Conservation (phyloP, 1,140 invertebrate species). For the Ruditapes philippinarum region DNA sequence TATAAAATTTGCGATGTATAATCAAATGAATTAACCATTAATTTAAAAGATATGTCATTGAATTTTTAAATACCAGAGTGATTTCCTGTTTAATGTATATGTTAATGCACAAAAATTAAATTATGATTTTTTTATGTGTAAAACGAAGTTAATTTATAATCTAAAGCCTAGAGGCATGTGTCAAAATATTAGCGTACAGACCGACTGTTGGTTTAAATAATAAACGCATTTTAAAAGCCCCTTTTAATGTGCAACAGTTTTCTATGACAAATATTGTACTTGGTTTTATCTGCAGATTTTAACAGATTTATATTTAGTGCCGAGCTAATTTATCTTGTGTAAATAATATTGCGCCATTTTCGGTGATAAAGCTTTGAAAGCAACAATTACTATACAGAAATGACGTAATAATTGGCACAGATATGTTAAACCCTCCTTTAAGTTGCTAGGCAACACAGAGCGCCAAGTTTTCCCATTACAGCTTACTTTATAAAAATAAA, state of each 20-base stretch:
- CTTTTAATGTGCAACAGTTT: background rate
- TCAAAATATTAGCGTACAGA: constrained; percentile 10
- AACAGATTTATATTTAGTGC: background rate
- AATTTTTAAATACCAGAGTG: too few species aligned
- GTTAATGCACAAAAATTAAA: too few species aligned
- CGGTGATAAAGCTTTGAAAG: background rate
- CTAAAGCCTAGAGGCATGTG: background rate
- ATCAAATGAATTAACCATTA: too few species aligned
- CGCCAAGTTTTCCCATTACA: background rate
- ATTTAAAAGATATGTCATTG: too few species aligned
- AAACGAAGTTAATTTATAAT: too few species aligned
- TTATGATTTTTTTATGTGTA: too few species aligned
- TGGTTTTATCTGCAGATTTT: background rate
- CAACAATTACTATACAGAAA: background rate
- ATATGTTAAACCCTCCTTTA: background rate
- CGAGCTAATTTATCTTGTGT: background rate
- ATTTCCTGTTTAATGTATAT: too few species aligned
- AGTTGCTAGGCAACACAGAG: background rate
- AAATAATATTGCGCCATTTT: background rate
- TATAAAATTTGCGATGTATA: too few species aligned
- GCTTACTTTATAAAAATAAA: background rate
- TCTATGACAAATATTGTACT: background rate
- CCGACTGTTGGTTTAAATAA: background rate
- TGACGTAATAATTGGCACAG: constrained; percentile 28
- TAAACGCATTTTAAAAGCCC: background rate